These are phyloP conservation scores for Uropetala carovei DNA, from an alignment of 2,888 invertebrate species.

Conservation along the genomic window DNA sequence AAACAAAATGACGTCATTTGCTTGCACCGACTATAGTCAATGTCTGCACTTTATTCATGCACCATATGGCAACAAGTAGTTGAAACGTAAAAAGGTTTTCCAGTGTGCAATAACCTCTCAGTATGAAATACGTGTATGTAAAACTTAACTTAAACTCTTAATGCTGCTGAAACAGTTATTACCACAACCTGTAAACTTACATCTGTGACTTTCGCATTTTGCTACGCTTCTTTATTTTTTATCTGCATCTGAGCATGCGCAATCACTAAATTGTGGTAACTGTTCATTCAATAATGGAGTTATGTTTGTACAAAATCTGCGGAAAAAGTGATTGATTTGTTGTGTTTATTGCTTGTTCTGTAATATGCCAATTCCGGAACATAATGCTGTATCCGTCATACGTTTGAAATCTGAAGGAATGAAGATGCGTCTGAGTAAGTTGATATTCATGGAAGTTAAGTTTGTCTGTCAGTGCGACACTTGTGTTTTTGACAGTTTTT, in stretches of 20 bases:
- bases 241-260: slow-evolving; percentile 67
- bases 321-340: slow-evolving; percentile 40
- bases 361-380: slow-evolving; percentile 25
- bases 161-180: neutral
- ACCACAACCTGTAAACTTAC: neutral
- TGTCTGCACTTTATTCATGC: slow-evolving; percentile 29
- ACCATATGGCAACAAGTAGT: slow-evolving; percentile 31
- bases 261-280: slow-evolving; percentile 67
- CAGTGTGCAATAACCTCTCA: neutral
- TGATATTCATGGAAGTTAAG: slow-evolving; percentile 49
- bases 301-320: slow-evolving; percentile 59
- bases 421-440: slow-evolving; percentile 53
- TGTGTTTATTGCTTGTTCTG: slow-evolving; percentile 34
- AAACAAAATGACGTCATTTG: slow-evolving; percentile 56
- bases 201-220: slow-evolving; percentile 52
- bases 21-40: slow-evolving; percentile 22
- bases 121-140: neutral
- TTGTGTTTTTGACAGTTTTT: slow-evolving; percentile 61
- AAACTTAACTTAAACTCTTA: neutral
- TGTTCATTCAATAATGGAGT: slow-evolving; percentile 67
- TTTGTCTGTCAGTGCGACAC: slow-evolving; percentile 58
- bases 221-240: slow-evolving; percentile 67
- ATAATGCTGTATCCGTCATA: slow-evolving; percentile 38
- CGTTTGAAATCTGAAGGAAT: neutral
- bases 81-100: neutral